Base-by-base conservation (phyloP, 2,113 vertebrate species). In the Stegostoma tigrinum region DNA sequence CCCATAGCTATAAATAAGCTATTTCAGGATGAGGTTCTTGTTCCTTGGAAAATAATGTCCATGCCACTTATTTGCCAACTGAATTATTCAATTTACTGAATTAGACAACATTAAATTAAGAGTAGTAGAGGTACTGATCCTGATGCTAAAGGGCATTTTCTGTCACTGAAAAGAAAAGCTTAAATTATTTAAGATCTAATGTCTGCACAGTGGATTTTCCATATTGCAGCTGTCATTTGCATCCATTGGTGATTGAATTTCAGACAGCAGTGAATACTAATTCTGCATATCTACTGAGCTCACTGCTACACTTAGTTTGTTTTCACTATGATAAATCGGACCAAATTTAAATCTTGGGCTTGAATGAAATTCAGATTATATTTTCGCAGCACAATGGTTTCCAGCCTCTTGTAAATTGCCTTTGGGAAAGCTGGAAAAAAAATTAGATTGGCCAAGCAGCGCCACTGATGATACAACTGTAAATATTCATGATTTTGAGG, bases 121-220 rank as follows among this genome's bases (percentile, higher is more conserved):
- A 87, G 80, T 0, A 83, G 48, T 27, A 87, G 42, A 27, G 3
- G 45, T 45, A 87, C 42, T 52, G 24, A 87, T 52, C 23, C 45
- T 87, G 48, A 52, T 21, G 42, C 85, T 21, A 52, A 87, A 45
- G 38, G n/a, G 38, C 4, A 83, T 52, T 87, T 87, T 48, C 45
- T 52, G 45, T 87, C 52, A 52, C 21, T 87, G 48, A 48, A 87
- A 87, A 27, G 48, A 52, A 45, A 87, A 48, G 52, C 2, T 52
- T 86, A 52, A 87, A 87, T 75, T 87, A 87, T 87, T 90, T 90
- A 90, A 90, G 42, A 34, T 14, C 85, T 27, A 48, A 48, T 90
- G 27, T 61, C 87, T 61, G 87, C 52, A 90, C 34, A n/a, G 87
- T n/a, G 87, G 30, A 90, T 90, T 90, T 61, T 61, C 87, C 27